Evolutionary conservation across 2,797 vertebrate genomes (phyloP), one percentile per base, ranked within the genome.

Genomic region (Lagodon rhomboides): DNA sequence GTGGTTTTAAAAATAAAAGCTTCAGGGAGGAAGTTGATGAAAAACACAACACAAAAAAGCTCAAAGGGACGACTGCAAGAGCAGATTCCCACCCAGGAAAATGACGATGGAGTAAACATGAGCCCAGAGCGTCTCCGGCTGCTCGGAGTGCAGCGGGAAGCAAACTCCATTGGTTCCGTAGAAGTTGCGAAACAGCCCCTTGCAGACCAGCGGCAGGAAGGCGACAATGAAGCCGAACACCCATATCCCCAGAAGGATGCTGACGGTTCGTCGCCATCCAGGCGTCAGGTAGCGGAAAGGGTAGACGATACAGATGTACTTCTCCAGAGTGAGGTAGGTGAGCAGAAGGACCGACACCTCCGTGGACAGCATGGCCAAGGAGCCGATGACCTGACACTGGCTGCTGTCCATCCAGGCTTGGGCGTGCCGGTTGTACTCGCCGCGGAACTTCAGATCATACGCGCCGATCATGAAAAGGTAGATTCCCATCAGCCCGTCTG

Each of bases 271-370:
- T 66, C 95, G 85, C 94, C 97, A 96, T 79, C 96, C 94, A 0
- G 97, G 98, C 20, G 97, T 98, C 86, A 98, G 86, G 93, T 96
- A 98, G 82, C 94, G 96, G 92, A 99, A 99, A 16, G 98, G 98
- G 91, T 99, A 99, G 68, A 99, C 98, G 62, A 99, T 98, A 93
- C 97, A 98, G 94, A 99, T 97, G 91, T 98, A 99, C 87, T 99
- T 99, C 94, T 99, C 98, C 95, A 99, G 80, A 58, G 98, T 99
- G 87, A 99, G 95, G 81, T 98, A 99, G 18, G 98, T 98, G 85
- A 99, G 95, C 60, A 99, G 96, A 74, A 99, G 95, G 68, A 99
- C 98, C 0, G 98, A 99, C 9, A 99, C 98, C 92, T 99, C 98
- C 0, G 98, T 99, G 92, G 98, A 99, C 62, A 99, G 92, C 96